Evolutionary conservation across 2,797 vertebrate species (phyloP).

Genomic region (Coranthus polyacanthus): DNA sequence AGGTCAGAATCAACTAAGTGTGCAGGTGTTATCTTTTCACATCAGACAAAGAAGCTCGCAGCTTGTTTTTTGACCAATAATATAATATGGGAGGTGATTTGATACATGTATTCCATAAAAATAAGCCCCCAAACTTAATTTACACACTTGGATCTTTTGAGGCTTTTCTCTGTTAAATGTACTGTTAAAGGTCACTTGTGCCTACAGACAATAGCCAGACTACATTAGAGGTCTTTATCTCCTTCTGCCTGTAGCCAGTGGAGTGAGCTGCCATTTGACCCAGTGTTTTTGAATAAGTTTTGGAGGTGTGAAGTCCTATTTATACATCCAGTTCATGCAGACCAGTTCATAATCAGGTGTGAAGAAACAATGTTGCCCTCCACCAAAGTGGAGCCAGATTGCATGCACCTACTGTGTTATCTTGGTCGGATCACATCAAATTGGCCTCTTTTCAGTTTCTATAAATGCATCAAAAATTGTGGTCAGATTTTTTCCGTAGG

Average conservation of each 20-base stretch:
- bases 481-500: too few species aligned
- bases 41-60: too few species aligned
- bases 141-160: too few species aligned
- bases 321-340: slow-evolving; percentile 13
- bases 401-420: not conserved
- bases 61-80: too few species aligned
- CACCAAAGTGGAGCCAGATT: not conserved
- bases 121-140: too few species aligned
- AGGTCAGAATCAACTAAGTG: too few species aligned
- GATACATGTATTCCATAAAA: too few species aligned
- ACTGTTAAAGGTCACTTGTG: not conserved
- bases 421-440: not conserved
- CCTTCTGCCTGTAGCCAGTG: not conserved
- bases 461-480: slow-evolving; percentile 24
- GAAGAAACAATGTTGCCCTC: slow-evolving; percentile 3
- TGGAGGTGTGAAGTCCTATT: slow-evolving; percentile 27
- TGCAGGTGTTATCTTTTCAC: too few species aligned
- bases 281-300: not conserved
- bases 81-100: too few species aligned
- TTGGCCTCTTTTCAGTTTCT: not conserved
- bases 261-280: slow-evolving; percentile 6
- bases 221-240: not conserved
- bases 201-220: not conserved
- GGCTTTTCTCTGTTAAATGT: not conserved
- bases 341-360: not conserved